Percentiles rank a stretch among this genome's conserved stretches.
Evolutionary conservation across 2,113 vertebrate species (phyloP).

Genomic region (Brachyhypopomus gauderio): DNA sequence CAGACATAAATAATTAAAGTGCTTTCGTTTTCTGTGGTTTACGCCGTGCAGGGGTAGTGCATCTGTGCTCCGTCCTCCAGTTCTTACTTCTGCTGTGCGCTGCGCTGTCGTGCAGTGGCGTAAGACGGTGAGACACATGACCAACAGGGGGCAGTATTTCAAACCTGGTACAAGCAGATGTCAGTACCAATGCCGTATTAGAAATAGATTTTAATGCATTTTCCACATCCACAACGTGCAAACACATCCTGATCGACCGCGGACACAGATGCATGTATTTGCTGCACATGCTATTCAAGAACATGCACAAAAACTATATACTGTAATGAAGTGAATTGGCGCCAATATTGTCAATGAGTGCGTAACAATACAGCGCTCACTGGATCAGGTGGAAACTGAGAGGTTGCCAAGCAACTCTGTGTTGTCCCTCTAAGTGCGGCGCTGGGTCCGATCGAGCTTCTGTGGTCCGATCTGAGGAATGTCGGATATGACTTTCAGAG

Average conservation of each 20-base stretch:
- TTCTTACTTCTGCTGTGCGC: neutral
- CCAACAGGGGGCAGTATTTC: slow-evolving; percentile 25
- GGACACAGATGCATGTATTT: neutral
- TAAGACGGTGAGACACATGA: neutral
- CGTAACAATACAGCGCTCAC: neutral
- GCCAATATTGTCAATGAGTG: neutral
- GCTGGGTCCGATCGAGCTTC: neutral
- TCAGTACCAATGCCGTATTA: too few species aligned
- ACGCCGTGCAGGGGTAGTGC: slow-evolving; percentile 34
- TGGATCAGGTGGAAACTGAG: neutral
- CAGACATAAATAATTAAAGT: slow-evolving; percentile 64
- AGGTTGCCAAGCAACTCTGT: slow-evolving; percentile 65
- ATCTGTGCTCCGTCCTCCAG: neutral
- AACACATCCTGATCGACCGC: too few species aligned
- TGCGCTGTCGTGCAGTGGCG: neutral
- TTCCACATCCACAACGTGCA: too few species aligned
- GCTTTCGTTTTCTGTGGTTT: slow-evolving; percentile 55
- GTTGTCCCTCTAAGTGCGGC: slow-evolving; percentile 19
- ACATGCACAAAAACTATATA: too few species aligned
- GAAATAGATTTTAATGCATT: too few species aligned
- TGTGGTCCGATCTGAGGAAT: neutral
- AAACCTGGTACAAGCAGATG: neutral
- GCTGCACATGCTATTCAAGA: too few species aligned
- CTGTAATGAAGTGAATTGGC: neutral
- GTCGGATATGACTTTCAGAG: slow-evolving; percentile 63